These are phyloP conservation scores for Agapetus fuscipes DNA, from an alignment of 2,888 invertebrate genomes.

Conservation along the genomic window DNA sequence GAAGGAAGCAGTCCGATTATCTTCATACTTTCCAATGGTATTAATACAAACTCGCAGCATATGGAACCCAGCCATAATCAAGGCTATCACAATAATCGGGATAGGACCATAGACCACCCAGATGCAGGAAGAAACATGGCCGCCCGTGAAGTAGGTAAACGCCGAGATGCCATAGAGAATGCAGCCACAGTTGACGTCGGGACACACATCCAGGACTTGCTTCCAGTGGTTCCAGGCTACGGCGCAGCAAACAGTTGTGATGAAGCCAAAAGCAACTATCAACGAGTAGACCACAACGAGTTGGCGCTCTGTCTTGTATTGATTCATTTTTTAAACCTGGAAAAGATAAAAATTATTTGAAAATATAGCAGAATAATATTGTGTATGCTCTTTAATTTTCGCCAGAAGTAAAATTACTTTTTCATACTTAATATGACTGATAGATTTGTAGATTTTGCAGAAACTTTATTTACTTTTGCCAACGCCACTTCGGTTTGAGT, in stretches of 20 bases:
- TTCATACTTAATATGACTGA: too few species aligned
- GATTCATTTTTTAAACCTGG: constrained; percentile 27
- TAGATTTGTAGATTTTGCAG: too few species aligned
- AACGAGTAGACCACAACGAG: constrained; percentile 35
- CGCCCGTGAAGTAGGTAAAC: constrained; percentile 53
- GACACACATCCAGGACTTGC: constrained; percentile 55
- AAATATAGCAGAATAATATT: too few species aligned
- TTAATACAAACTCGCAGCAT: constrained; percentile 58
- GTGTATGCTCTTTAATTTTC: too few species aligned
- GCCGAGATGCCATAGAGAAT: constrained; percentile 55
- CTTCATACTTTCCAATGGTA: constrained; percentile 43
- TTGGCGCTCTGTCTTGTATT: constrained; percentile 35
- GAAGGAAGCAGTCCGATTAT: constrained; percentile 37
- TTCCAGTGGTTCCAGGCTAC: constrained; percentile 62
- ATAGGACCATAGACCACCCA: constrained; percentile 60
- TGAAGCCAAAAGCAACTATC: constrained; percentile 29
- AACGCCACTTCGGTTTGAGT: too few species aligned
- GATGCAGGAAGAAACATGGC: constrained; percentile 53
- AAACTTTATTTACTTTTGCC: too few species aligned
- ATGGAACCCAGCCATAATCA: constrained; percentile 57
- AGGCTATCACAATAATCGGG: constrained; percentile 50
- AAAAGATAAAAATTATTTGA: too few species aligned
- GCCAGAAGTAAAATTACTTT: too few species aligned
- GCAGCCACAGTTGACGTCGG: constrained; percentile 56
- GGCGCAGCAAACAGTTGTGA: constrained; percentile 43